Conservation (phyloP, 2,888 invertebrate genomes). For the Cremastobaeus sp. region DNA sequence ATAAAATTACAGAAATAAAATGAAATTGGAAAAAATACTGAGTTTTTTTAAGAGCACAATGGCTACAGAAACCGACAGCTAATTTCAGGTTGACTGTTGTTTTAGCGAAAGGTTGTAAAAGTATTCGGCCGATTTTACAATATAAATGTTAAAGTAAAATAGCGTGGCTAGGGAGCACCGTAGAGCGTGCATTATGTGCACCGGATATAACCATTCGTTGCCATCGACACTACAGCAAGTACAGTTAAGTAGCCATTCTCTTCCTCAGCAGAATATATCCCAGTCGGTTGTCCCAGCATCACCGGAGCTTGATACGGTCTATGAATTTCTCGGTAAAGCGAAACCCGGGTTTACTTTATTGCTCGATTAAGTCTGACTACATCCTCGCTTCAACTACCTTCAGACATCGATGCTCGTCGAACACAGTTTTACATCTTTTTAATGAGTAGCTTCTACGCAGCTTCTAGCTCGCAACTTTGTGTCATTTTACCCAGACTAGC, state of each 20-base stretch:
- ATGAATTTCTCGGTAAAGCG: constrained; percentile 58
- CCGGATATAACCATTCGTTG: constrained; percentile 37
- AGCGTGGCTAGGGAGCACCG: constrained; percentile 18
- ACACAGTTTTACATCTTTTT: constrained; percentile 24
- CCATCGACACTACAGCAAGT: constrained; percentile 31
- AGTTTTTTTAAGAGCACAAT: no score
- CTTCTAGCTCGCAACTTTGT: neutral
- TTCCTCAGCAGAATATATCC: constrained; percentile 37
- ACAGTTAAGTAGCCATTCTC: constrained; percentile 45
- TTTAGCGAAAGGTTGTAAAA: constrained; percentile 31
- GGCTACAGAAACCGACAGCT: neutral
- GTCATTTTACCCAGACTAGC: neutral
- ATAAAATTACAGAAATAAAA: no score
- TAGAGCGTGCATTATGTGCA: constrained; percentile 29
- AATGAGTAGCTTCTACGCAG: neutral
- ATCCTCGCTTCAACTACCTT: constrained; percentile 22
- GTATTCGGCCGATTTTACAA: constrained; percentile 39
- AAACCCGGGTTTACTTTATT: constrained; percentile 46
- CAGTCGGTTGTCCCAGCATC: constrained; percentile 44
- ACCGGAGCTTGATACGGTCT: constrained; percentile 53
- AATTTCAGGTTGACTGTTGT: constrained; percentile 22
- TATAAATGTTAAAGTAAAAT: constrained; percentile 29
- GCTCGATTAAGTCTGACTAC: constrained; percentile 60
- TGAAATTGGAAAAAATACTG: no score
- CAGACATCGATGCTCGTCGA: constrained; percentile 14